These are phyloP conservation scores for Chironomus striatipennis DNA, from an alignment of 1,140 invertebrate species.

Conservation along the genomic window DNA sequence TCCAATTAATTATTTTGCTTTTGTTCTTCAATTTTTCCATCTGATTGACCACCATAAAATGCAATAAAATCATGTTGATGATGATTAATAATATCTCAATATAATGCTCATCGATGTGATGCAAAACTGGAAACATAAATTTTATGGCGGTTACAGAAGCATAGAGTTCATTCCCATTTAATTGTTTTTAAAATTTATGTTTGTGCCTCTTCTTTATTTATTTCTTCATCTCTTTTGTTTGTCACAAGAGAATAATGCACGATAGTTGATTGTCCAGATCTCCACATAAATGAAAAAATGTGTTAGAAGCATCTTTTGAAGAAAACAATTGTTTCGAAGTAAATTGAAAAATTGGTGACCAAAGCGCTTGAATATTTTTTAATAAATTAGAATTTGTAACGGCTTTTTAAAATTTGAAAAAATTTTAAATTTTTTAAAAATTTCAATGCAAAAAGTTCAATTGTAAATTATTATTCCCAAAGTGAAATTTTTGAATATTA, in stretches of 20 bases:
- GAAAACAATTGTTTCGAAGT: too few relatives aligned
- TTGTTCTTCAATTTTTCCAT: too few relatives aligned
- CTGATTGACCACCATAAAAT: background rate
- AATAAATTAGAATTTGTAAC: too few relatives aligned
- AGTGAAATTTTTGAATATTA: too few relatives aligned
- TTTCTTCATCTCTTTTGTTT: background rate
- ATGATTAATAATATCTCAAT: background rate
- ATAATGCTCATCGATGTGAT: background rate
- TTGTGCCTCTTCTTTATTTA: background rate
- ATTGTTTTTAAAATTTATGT: background rate
- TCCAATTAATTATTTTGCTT: too few relatives aligned
- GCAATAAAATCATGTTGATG: background rate
- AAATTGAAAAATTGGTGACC: too few relatives aligned
- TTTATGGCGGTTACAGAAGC: background rate
- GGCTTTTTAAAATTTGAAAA: too few relatives aligned
- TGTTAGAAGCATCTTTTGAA: background rate
- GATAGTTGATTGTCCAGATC: background rate
- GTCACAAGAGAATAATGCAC: conserved; percentile 1
- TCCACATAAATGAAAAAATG: background rate
- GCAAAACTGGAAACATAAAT: background rate
- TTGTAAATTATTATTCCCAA: too few relatives aligned
- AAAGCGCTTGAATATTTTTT: too few relatives aligned
- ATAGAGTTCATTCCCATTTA: too few relatives aligned
- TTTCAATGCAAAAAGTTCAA: too few relatives aligned
- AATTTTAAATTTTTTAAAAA: too few relatives aligned